These are phyloP conservation scores for Pyrrhia umbra DNA, from an alignment of 2,888 invertebrate genomes.

Conservation along the genomic window DNA sequence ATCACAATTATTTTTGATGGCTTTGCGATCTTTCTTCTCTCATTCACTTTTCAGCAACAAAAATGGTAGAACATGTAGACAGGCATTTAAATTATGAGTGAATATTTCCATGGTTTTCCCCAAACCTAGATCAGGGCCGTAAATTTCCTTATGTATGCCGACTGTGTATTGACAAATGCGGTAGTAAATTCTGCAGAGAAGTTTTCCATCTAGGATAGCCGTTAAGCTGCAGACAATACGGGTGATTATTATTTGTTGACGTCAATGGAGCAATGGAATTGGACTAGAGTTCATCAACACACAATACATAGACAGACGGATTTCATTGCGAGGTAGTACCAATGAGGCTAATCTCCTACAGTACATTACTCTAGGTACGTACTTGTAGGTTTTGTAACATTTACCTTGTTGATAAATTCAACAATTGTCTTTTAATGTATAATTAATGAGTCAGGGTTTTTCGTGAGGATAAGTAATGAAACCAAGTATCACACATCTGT, in stretches of 20 bases:
- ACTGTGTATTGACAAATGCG: conserved; percentile 58
- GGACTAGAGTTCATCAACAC: conserved; percentile 72
- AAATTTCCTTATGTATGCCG: conserved; percentile 35
- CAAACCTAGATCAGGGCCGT: conserved; percentile 41
- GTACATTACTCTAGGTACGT: conserved; percentile 3
- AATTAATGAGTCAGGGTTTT: neutral
- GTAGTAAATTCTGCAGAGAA: conserved; percentile 60
- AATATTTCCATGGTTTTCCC: conserved; percentile 27
- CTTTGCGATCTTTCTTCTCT: too few species aligned
- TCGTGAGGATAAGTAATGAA: neutral
- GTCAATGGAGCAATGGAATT: conserved; percentile 71
- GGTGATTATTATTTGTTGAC: conserved; percentile 75
- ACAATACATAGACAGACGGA: conserved; percentile 15
- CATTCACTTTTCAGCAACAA: neutral
- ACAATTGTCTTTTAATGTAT: neutral
- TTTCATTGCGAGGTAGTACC: conserved; percentile 14
- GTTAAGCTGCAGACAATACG: conserved; percentile 62
- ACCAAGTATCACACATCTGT: neutral
- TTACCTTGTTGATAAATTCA: conserved; percentile 27
- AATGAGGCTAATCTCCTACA: conserved; percentile 45
- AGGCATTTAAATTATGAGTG: neutral
- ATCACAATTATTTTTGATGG: too few species aligned
- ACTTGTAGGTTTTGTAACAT: conserved; percentile 15
- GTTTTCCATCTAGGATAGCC: conserved; percentile 57
- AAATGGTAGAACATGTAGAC: neutral